Percentiles rank a stretch among this genome's conserved stretches.
Conservation (phyloP, 2,888 invertebrate genomes). For the Chaetogeoica ovagalla region DNA sequence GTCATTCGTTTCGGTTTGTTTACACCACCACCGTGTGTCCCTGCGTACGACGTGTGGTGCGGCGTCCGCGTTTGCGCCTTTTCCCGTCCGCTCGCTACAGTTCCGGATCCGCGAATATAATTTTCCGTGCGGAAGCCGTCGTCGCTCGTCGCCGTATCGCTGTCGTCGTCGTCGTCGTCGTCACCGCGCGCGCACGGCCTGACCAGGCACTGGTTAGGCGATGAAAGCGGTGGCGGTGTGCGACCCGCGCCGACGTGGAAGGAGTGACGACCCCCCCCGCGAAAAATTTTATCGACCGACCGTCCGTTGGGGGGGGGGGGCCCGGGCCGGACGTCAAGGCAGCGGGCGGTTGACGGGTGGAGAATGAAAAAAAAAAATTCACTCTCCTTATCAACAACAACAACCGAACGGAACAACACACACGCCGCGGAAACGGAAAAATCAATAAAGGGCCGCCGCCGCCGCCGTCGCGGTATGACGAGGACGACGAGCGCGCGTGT, state of each 20-base stretch:
- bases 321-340: too few relatives aligned
- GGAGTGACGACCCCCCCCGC: slow-evolving; percentile 26
- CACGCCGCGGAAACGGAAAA: slow-evolving; percentile 26
- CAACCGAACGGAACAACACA: slow-evolving; percentile 24
- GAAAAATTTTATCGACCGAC: slow-evolving; percentile 42
- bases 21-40: slow-evolving; percentile 20
- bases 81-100: slow-evolving; percentile 30
- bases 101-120: slow-evolving; percentile 44
- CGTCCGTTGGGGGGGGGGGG: neutral
- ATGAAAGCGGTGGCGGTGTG: neutral
- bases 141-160: slow-evolving; percentile 8
- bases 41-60: neutral
- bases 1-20: slow-evolving; percentile 42
- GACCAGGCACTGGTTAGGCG: neutral
- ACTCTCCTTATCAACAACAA: slow-evolving; percentile 51
- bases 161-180: slow-evolving; percentile 9
- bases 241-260: neutral
- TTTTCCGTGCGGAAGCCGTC: slow-evolving; percentile 17
- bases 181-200: slow-evolving; percentile 9
- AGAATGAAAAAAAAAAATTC: slow-evolving; percentile 25
- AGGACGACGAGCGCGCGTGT: slow-evolving; percentile 14
- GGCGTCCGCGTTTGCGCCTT: slow-evolving; percentile 29
- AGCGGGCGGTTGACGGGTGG: too few relatives aligned
- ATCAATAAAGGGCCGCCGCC: slow-evolving; percentile 36
- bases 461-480: slow-evolving; percentile 2